These are phyloP conservation scores for Agrochola circellaris DNA, from an alignment of 2,888 invertebrate species.

Conservation along the genomic window DNA sequence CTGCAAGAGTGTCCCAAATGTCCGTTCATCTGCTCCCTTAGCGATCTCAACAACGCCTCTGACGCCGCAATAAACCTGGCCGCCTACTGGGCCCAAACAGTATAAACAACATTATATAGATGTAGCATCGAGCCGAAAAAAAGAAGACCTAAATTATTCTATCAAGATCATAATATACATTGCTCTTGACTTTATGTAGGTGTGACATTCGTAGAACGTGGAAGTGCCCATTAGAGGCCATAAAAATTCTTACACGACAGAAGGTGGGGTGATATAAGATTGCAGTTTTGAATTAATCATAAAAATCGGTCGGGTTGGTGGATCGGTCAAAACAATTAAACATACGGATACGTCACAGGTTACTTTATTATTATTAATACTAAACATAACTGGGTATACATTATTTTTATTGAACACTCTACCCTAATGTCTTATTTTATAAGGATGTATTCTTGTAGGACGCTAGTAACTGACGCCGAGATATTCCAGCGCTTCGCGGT, in stretches of 20 bases:
- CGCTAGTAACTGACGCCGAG: background rate
- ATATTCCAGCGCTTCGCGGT: background rate
- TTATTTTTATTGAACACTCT: background rate
- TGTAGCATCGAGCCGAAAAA: background rate
- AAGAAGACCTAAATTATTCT: background rate
- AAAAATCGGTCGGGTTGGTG: too few relatives aligned
- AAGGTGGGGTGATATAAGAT: background rate
- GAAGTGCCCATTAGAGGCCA: background rate
- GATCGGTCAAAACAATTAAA: background rate
- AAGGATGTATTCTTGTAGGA: background rate
- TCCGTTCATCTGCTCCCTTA: background rate
- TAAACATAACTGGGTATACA: background rate
- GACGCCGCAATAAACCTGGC: background rate
- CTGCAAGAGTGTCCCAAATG: background rate
- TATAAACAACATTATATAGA: background rate
- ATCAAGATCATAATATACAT: background rate
- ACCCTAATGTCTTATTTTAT: background rate
- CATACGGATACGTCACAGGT: background rate
- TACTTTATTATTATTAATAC: background rate
- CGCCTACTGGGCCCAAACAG: background rate
- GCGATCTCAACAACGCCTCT: background rate
- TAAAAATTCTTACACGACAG: conserved; percentile 2
- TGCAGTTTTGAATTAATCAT: background rate
- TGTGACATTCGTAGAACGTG: background rate
- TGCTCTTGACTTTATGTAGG: background rate